These are phyloP conservation scores for Calephelis virginiensis DNA, from an alignment of 1,140 invertebrate species.

Conservation along the genomic window DNA sequence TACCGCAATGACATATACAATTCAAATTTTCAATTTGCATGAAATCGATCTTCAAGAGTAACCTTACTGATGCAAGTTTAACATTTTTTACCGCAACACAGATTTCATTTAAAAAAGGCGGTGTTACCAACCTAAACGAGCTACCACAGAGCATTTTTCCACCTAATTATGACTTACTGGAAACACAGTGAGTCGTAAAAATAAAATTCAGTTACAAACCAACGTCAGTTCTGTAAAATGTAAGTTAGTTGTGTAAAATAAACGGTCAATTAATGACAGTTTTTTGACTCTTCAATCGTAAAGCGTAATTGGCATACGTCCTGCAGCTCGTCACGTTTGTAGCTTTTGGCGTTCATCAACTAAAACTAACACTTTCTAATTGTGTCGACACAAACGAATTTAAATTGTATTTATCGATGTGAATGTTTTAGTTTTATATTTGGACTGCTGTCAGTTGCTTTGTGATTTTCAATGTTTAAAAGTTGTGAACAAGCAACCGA, in stretches of 20 bases:
- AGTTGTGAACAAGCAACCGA: not conserved
- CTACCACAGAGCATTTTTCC: too few species aligned
- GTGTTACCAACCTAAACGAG: too few species aligned
- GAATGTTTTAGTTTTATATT: not conserved
- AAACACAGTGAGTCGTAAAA: not conserved
- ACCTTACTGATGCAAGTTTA: too few species aligned
- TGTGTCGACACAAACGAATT: constrained; percentile 1
- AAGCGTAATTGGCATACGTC: constrained; percentile 11
- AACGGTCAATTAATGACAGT: not conserved
- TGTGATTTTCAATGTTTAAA: not conserved
- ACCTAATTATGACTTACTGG: too few species aligned
- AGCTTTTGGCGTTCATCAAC: constrained; percentile 9
- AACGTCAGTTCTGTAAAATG: not conserved
- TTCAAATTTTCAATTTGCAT: too few species aligned
- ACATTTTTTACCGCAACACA: too few species aligned
- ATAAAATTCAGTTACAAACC: not conserved
- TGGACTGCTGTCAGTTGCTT: not conserved
- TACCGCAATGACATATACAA: too few species aligned
- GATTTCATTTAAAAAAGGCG: too few species aligned
- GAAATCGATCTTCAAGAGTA: too few species aligned
- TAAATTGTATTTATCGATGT: constrained; percentile 8
- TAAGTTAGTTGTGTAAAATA: not conserved
- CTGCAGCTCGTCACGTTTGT: not conserved
- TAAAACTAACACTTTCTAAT: constrained; percentile 15
- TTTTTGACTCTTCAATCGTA: constrained; percentile 2